These are phyloP conservation scores for Zeuzera pyrina DNA, from an alignment of 2,888 invertebrate species.

Conservation along the genomic window DNA sequence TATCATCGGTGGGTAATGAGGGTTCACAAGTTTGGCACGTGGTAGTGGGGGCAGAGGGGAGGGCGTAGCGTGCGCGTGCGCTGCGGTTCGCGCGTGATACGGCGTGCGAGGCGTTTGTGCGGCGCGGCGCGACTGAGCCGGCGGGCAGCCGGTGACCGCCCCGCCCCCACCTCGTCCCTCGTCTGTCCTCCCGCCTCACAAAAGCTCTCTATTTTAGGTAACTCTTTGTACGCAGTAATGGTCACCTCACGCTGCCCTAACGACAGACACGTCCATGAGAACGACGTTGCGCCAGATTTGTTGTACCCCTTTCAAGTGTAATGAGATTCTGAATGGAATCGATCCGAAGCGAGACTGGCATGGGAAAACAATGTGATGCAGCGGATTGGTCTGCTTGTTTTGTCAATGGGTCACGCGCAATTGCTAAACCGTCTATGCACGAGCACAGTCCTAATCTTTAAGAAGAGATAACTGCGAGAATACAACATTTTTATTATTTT, in stretches of 20 bases:
- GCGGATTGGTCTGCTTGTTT: conserved; percentile 39
- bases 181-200: conserved; percentile 62
- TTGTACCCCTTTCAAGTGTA: conserved; percentile 65
- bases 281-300: conserved; percentile 65
- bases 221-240: conserved; percentile 71
- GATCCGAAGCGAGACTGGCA: too few relatives aligned
- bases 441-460: too few relatives aligned
- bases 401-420: conserved; percentile 57
- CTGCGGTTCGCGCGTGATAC: conserved; percentile 38
- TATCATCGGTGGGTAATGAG: conserved; percentile 24
- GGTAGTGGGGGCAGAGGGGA: conserved; percentile 32
- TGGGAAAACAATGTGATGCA: conserved; percentile 64
- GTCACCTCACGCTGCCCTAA: conserved; percentile 72
- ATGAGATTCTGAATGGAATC: conserved; percentile 71
- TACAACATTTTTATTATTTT: too few relatives aligned
- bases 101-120: conserved; percentile 63
- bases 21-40: conserved; percentile 23
- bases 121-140: conserved; percentile 68
- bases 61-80: conserved; percentile 58
- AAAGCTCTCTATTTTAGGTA: conserved; percentile 74
- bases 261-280: conserved; percentile 72
- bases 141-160: conserved; percentile 60
- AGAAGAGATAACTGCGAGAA: too few relatives aligned
- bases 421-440: too few relatives aligned
- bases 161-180: conserved; percentile 57